Percentiles rank a stretch among this genome's conserved stretches.
Evolutionary conservation across 2,113 vertebrate genomes (phyloP).

Genomic region (Triplophysa rosa): DNA sequence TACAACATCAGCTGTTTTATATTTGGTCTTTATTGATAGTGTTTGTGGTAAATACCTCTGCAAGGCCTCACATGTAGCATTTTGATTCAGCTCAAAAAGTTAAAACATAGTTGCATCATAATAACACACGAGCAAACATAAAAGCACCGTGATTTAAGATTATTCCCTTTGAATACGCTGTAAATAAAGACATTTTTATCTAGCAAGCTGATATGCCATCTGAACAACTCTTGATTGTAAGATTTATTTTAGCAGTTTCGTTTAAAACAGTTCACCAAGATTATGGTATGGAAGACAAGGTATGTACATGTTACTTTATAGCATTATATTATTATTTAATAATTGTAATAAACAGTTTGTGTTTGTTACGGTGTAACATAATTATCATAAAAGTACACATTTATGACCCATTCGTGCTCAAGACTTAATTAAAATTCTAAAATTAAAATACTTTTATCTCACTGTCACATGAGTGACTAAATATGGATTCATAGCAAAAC

Average conservation of each 20-base stretch:
- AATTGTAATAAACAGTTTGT: background rate
- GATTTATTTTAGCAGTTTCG: background rate
- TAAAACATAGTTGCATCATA: slow-evolving; percentile 11
- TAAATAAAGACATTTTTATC: background rate
- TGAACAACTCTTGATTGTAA: background rate
- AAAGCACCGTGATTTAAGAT: background rate
- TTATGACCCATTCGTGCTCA: background rate
- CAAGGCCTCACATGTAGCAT: slow-evolving; percentile 21
- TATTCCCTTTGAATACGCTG: slow-evolving; percentile 36
- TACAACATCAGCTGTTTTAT: background rate
- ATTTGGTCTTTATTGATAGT: slow-evolving; percentile 20
- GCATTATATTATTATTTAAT: background rate
- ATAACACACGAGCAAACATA: slow-evolving; percentile 11
- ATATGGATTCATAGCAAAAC: background rate
- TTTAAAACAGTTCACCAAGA: background rate
- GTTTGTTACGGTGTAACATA: background rate
- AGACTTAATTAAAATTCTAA: background rate
- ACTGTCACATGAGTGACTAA: background rate
- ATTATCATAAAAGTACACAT: background rate
- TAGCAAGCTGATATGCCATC: background rate
- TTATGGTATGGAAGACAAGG: background rate
- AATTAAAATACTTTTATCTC: slow-evolving; percentile 1
- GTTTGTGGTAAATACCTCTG: background rate
- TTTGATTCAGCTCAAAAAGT: slow-evolving; percentile 10
- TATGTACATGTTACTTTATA: background rate